A percentile compares a stretch with the other conserved stretches of the same genome.
phyloP scores from a whole-genome alignment of 2,113 vertebrate genomes.

The Apteryx owenii region DNA sequence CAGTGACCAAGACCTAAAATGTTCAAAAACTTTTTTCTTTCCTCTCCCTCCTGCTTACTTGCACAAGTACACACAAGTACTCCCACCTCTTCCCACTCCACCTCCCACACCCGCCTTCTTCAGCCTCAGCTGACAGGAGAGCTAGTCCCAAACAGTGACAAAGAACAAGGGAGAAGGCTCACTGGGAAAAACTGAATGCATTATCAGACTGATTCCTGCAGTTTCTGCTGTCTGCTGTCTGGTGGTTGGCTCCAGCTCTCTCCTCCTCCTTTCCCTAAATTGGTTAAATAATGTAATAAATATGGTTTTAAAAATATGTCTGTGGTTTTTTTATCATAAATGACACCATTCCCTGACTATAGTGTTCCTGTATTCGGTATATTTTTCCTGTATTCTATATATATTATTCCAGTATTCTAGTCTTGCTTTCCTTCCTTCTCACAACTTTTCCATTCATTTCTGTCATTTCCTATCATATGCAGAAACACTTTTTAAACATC shows the following conservation, averaged over 20 bases:
- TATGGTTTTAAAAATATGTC: not conserved
- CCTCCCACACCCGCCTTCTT: not conserved
- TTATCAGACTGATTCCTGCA: not conserved
- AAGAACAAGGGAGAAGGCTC: not conserved
- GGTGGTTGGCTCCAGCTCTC: not conserved
- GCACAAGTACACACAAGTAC: not conserved
- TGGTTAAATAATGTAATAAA: not conserved
- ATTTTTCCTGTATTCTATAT: not conserved
- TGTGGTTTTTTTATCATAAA: not conserved
- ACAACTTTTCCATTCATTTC: not conserved
- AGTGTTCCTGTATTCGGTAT: not conserved
- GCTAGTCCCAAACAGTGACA: not conserved
- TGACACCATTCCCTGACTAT: not conserved
- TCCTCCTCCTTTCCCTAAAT: not conserved
- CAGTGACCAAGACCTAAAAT: not conserved
- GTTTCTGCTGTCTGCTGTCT: not conserved
- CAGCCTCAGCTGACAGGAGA: not conserved
- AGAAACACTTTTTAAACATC: not conserved
- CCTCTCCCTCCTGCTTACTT: not conserved
- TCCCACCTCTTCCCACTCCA: not conserved
- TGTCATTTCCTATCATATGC: not conserved
- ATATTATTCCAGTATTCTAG: not conserved
- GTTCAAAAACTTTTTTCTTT: not conserved
- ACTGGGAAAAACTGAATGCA: not conserved
- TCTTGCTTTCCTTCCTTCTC: not conserved